A percentile compares a stretch with the other conserved stretches of the same genome.
phyloP scores from a whole-genome alignment of 2,888 invertebrate species.

The Andrena dorsata region DNA sequence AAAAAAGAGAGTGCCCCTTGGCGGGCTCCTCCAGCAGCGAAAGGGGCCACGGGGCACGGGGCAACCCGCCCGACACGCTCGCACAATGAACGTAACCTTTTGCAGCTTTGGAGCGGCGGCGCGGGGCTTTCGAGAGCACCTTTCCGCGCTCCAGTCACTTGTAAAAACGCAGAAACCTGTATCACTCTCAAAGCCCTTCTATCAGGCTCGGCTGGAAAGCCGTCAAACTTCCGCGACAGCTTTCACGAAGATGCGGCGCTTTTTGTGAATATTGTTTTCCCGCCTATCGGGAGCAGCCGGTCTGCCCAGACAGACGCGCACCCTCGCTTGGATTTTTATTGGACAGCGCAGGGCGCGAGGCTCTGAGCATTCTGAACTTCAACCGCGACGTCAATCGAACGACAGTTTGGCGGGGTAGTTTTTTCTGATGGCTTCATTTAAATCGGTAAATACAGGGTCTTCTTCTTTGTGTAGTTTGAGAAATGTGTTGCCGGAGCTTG shows the following conservation, averaged over 20 bases:
- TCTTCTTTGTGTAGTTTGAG: no score
- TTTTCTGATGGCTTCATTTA: no score
- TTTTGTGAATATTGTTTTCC: conserved; percentile 25
- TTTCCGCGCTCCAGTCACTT: conserved; percentile 55
- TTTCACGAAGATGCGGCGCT: conserved; percentile 42
- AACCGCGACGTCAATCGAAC: neutral
- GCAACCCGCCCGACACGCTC: conserved; percentile 49
- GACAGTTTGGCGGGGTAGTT: neutral
- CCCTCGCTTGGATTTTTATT: neutral
- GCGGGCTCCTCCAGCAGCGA: conserved; percentile 52
- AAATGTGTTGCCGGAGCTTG: no score
- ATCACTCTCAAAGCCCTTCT: conserved; percentile 44
- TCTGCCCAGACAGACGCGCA: neutral
- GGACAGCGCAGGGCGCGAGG: neutral
- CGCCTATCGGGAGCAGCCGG: conserved; percentile 7
- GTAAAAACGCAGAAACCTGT: conserved; percentile 53
- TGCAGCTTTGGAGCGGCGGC: conserved; percentile 48
- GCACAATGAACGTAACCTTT: conserved; percentile 62
- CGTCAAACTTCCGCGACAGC: conserved; percentile 53
- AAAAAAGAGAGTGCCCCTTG: conserved; percentile 39
- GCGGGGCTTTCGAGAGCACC: conserved; percentile 53
- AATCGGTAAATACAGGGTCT: no score
- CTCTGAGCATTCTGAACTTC: neutral
- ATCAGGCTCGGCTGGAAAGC: conserved; percentile 9
- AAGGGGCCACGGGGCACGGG: conserved; percentile 24